These are phyloP conservation scores for Apeltes quadracus DNA, from an alignment of 2,113 vertebrate species.

Conservation along the genomic window DNA sequence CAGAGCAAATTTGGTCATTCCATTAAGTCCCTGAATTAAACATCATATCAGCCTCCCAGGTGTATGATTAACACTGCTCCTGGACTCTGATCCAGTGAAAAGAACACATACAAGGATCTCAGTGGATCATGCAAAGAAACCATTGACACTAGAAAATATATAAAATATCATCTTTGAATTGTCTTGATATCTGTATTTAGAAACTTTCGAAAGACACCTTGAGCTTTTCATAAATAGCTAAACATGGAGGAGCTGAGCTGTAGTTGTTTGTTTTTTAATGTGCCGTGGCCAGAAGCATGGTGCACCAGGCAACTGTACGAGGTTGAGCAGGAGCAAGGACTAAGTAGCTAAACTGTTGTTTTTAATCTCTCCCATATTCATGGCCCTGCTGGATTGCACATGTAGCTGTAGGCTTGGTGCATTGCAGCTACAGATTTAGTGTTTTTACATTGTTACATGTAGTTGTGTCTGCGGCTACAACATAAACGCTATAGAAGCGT, in stretches of 20 bases:
- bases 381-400: slow-evolving; percentile 14
- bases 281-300: background rate
- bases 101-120: slow-evolving; percentile 1
- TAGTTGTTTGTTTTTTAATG: background rate
- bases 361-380: slow-evolving; percentile 46
- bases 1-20: background rate
- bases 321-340: slow-evolving; percentile 28
- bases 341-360: slow-evolving; percentile 31
- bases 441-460: slow-evolving; percentile 1
- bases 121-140: background rate
- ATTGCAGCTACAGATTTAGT: background rate
- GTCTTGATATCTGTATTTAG: background rate
- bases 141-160: background rate
- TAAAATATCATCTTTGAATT: background rate
- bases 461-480: slow-evolving; percentile 1
- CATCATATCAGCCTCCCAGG: background rate
- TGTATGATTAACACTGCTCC: background rate
- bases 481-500: background rate
- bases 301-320: background rate
- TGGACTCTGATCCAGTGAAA: slow-evolving; percentile 20
- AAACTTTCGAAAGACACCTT: background rate
- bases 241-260: background rate
- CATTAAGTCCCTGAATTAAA: slow-evolving; percentile 2
- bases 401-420: slow-evolving; percentile 17
- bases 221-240: slow-evolving; percentile 2